Conservation (phyloP, 1,140 invertebrate genomes). For the Palaemon carinicauda region DNA sequence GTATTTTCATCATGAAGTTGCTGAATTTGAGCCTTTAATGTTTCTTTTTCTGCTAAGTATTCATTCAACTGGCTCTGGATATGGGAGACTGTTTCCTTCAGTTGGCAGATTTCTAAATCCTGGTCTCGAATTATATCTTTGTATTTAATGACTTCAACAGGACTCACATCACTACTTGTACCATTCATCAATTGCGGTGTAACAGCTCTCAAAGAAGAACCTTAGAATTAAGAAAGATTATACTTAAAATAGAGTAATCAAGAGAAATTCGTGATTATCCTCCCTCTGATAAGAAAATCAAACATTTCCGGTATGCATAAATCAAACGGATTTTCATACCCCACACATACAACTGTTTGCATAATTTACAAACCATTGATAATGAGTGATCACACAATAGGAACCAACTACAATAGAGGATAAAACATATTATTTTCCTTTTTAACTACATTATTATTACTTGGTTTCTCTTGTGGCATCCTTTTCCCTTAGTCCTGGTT, state of each 20-base stretch:
- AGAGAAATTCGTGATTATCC: too few relatives aligned
- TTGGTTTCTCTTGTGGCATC: too few relatives aligned
- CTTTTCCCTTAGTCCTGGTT: too few relatives aligned
- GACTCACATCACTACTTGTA: slow-evolving; percentile 20
- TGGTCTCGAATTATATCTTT: slow-evolving; percentile 53
- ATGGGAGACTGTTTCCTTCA: background rate
- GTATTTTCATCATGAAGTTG: slow-evolving; percentile 41
- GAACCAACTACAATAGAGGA: too few relatives aligned
- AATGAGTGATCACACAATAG: too few relatives aligned
- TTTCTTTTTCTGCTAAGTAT: slow-evolving; percentile 2
- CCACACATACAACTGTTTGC: too few relatives aligned
- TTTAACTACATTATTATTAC: too few relatives aligned
- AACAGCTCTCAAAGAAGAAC: slow-evolving; percentile 30
- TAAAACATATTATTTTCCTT: too few relatives aligned
- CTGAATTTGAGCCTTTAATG: slow-evolving; percentile 6
- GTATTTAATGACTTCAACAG: slow-evolving; percentile 49
- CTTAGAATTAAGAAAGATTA: background rate
- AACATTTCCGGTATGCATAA: too few relatives aligned
- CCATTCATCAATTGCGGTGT: slow-evolving; percentile 28
- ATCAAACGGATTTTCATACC: too few relatives aligned
- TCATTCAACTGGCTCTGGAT: slow-evolving; percentile 6
- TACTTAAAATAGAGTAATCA: background rate
- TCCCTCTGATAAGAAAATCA: too few relatives aligned
- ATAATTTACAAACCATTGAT: too few relatives aligned
- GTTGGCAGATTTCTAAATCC: slow-evolving; percentile 21